phyloP scores from a whole-genome alignment of 2,113 vertebrate species.

The Candoia aspera region DNA sequence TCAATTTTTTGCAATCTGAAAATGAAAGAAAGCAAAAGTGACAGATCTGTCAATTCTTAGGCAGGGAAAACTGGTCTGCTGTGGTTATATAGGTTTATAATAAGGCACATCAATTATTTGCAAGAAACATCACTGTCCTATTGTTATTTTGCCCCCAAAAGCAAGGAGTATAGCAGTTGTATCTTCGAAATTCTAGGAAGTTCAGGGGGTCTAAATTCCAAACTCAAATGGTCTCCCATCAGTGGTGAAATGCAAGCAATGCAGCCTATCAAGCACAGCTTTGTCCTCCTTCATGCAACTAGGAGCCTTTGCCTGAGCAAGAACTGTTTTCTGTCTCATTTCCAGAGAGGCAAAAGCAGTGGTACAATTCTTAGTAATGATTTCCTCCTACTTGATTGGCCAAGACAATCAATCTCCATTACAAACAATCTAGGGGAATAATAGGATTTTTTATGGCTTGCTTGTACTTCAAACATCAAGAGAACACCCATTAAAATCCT shows the following conservation, averaged over 20 bases:
- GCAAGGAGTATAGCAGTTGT: not conserved
- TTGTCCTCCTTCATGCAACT: not conserved
- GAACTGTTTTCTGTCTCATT: not conserved
- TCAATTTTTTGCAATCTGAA: not conserved
- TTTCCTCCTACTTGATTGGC: not conserved
- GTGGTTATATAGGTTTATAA: not conserved
- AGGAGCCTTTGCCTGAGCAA: not conserved
- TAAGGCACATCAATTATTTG: not conserved
- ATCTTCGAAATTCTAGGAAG: not conserved
- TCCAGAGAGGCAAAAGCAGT: not conserved
- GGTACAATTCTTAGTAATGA: not conserved
- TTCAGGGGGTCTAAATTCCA: not conserved
- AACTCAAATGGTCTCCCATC: not conserved
- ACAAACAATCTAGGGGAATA: not conserved
- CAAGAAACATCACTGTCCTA: not conserved
- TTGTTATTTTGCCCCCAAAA: not conserved
- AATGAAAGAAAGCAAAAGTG: not conserved
- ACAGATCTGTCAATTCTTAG: not conserved
- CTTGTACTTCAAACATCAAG: not conserved
- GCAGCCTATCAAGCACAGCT: not conserved
- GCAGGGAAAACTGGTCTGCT: not conserved
- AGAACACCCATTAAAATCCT: not conserved
- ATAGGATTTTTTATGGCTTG: not conserved
- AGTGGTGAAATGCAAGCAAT: not conserved
- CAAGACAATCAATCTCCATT: not conserved